A percentile compares a stretch with the other conserved stretches of the same genome.
These are phyloP conservation scores for Axis porcinus DNA, from an alignment of 2,113 vertebrate genomes.

Conservation along the genomic window DNA sequence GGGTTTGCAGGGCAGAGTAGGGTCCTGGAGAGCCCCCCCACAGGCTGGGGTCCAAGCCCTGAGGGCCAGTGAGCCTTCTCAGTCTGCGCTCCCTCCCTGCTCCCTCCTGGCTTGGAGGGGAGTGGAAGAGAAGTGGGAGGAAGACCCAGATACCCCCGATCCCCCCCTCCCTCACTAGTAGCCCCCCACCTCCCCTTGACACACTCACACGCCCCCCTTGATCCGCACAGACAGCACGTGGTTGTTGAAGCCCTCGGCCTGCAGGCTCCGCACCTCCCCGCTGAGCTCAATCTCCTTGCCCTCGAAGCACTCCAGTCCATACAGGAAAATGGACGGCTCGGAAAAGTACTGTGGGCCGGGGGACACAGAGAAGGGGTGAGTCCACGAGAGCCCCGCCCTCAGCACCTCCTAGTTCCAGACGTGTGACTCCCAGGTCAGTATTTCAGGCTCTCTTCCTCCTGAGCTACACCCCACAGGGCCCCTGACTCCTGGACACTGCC, in stretches of 20 bases:
- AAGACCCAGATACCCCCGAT: background rate
- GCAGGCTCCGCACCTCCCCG: constrained; percentile 84
- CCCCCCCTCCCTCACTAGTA: background rate
- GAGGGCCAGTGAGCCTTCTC: background rate
- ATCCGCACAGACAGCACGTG: constrained; percentile 91
- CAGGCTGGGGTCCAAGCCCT: background rate
- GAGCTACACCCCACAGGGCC: background rate
- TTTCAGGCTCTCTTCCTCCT: background rate
- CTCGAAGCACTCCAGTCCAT: constrained; percentile 92
- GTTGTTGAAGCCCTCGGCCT: constrained; percentile 91
- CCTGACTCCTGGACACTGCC: background rate
- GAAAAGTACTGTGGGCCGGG: constrained; percentile 83
- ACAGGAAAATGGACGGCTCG: constrained; percentile 90
- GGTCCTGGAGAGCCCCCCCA: background rate
- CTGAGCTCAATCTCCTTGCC: constrained; percentile 91
- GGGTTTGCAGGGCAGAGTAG: background rate
- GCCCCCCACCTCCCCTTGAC: background rate
- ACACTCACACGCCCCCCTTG: constrained; percentile 88
- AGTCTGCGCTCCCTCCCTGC: background rate
- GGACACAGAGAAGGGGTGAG: background rate
- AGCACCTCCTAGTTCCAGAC: background rate
- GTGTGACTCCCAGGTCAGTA: background rate
- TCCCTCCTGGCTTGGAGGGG: background rate
- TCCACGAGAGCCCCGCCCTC: background rate
- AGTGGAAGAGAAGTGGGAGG: background rate